Percentiles rank a stretch among this genome's conserved stretches.
Evolutionary conservation across 2,888 invertebrate genomes (phyloP).

Genomic region (Rhorus exstirpatorius): DNA sequence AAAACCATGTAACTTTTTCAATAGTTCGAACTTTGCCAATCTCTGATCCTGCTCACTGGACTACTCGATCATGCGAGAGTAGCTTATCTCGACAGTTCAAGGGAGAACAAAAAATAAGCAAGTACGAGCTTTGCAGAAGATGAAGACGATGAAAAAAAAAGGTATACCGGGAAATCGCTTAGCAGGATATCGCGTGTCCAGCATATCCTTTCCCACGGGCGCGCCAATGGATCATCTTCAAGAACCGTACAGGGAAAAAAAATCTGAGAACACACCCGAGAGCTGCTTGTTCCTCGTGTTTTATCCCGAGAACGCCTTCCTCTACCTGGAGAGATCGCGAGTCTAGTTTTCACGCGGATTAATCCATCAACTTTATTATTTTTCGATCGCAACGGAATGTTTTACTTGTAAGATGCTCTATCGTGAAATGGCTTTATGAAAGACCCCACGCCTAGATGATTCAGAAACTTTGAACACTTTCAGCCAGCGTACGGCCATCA

Average conservation of each 20-base stretch:
- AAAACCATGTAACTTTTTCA: no score
- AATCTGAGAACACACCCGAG: constrained; percentile 37
- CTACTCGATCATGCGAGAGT: constrained; percentile 35
- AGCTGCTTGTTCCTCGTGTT: constrained; percentile 1
- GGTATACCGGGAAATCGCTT: constrained; percentile 60
- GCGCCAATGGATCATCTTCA: constrained; percentile 45
- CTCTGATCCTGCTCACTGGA: no score
- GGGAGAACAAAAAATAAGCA: constrained; percentile 14
- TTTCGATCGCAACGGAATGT: not conserved
- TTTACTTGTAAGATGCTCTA: not conserved
- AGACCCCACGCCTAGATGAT: constrained; percentile 55
- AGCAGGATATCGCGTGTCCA: constrained; percentile 69
- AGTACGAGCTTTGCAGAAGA: constrained; percentile 8
- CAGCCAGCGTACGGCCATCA: constrained; percentile 29
- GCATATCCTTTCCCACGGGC: constrained; percentile 67
- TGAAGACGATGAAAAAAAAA: constrained; percentile 15
- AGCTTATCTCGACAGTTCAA: constrained; percentile 23
- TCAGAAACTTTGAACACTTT: constrained; percentile 34
- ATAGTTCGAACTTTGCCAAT: no score
- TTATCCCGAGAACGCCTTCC: constrained; percentile 8
- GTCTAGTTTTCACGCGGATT: constrained; percentile 41
- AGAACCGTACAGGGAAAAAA: constrained; percentile 1
- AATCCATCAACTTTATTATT: constrained; percentile 38
- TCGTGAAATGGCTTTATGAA: constrained; percentile 22
- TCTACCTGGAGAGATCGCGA: not conserved